These are phyloP conservation scores for Enteromius argenteus DNA, from an alignment of 2,797 vertebrate species.

Conservation along the genomic window DNA sequence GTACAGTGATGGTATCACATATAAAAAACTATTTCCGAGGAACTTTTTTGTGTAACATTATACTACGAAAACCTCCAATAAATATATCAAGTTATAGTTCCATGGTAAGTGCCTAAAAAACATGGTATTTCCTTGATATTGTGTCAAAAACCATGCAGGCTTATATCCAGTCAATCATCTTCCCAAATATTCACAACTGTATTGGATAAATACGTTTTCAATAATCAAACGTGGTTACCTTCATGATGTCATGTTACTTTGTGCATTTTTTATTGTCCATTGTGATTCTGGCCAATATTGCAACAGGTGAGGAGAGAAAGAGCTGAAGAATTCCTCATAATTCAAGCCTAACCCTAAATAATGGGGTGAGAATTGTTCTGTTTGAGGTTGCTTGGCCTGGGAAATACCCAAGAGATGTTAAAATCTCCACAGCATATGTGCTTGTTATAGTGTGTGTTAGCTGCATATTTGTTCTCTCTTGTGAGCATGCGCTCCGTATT, in stretches of 20 bases:
- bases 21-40: no score
- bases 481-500: conserved; percentile 49
- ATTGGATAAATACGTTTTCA: background rate
- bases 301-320: conserved; percentile 45
- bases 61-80: background rate
- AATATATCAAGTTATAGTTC: background rate
- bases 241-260: background rate
- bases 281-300: conserved; percentile 26
- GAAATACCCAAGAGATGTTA: conserved; percentile 70
- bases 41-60: background rate
- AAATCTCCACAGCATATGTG: conserved; percentile 63
- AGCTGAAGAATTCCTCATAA: conserved; percentile 51
- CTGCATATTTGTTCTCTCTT: conserved; percentile 56
- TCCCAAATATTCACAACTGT: background rate
- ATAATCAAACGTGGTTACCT: background rate
- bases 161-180: background rate
- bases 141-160: background rate
- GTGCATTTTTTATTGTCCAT: background rate
- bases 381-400: conserved; percentile 56
- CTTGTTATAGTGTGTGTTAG: conserved; percentile 49
- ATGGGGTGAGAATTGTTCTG: conserved; percentile 64
- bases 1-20: background rate
- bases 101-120: background rate
- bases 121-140: conserved; percentile 1
- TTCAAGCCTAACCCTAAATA: conserved; percentile 69